phyloP scores from a whole-genome alignment of 2,888 invertebrate species.

The Orthonevra nobilis region DNA sequence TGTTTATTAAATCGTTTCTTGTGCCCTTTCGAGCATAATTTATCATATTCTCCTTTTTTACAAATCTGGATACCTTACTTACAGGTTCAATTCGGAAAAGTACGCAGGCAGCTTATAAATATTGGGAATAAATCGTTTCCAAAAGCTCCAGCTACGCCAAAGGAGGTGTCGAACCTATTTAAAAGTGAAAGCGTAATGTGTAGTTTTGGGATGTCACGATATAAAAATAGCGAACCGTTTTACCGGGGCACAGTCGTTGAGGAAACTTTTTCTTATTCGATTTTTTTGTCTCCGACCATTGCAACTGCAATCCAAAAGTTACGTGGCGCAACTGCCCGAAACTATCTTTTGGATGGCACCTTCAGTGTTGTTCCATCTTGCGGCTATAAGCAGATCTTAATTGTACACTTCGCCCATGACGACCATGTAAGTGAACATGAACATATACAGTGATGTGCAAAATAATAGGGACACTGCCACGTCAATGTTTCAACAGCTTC shows the following conservation, averaged over 20 bases:
- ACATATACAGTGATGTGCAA: no score
- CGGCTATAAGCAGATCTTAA: conserved; percentile 2
- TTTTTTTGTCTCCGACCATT: conserved; percentile 6
- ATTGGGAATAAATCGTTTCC: conserved; percentile 5
- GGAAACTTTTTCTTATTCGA: conserved; percentile 1
- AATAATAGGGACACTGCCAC: no score
- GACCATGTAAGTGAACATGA: conserved; percentile 3
- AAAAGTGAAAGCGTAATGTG: conserved; percentile 3
- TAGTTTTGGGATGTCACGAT: conserved; percentile 19
- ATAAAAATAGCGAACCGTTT: conserved; percentile 1
- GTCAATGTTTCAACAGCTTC: no score
- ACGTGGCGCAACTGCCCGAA: not conserved
- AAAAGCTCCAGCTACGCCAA: conserved; percentile 4
- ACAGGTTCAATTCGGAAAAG: conserved; percentile 9
- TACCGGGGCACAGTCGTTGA: conserved; percentile 1
- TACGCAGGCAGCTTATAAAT: not conserved
- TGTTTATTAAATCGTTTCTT: not conserved
- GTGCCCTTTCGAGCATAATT: not conserved
- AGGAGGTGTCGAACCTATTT: not conserved
- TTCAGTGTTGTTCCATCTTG: no score
- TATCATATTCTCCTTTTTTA: not conserved
- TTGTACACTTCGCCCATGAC: not conserved
- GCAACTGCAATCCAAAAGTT: not conserved
- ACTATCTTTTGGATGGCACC: conserved; percentile 5
- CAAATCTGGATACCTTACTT: not conserved